Conservation (phyloP, 53 echinoderm and acorn worm species). For the Mesocentrotus franciscanus region DNA sequence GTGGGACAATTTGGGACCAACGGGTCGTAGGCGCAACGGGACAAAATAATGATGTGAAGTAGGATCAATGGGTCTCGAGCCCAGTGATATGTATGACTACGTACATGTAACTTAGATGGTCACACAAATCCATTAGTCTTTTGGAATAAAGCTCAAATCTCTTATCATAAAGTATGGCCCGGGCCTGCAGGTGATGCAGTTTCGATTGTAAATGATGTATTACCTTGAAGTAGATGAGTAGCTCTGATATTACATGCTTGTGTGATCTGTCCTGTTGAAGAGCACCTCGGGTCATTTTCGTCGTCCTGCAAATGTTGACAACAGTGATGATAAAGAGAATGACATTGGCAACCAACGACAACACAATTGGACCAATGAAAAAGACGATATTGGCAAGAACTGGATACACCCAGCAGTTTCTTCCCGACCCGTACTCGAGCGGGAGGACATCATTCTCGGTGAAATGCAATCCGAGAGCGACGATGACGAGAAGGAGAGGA, state of each 20-base stretch:
- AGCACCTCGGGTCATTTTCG: not conserved
- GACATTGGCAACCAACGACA: slow-evolving; percentile 21
- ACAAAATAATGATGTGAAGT: too few relatives aligned
- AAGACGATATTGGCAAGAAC: slow-evolving; percentile 32
- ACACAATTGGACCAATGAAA: slow-evolving; percentile 24
- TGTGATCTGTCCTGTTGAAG: slow-evolving; percentile 5
- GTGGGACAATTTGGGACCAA: too few relatives aligned
- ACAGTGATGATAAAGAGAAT: slow-evolving; percentile 20
- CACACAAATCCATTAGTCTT: too few relatives aligned
- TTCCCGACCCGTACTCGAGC: slow-evolving; percentile 38
- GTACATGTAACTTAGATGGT: too few relatives aligned
- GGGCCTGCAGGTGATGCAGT: too few relatives aligned
- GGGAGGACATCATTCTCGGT: slow-evolving; percentile 46
- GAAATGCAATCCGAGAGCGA: slow-evolving; percentile 15
- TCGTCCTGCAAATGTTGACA: slow-evolving; percentile 27
- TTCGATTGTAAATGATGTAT: not conserved
- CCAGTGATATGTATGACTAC: too few relatives aligned
- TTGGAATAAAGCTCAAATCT: too few relatives aligned
- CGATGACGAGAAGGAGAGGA: slow-evolving; percentile 1
- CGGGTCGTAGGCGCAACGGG: too few relatives aligned
- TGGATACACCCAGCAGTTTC: slow-evolving; percentile 51
- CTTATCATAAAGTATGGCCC: too few relatives aligned
- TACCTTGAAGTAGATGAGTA: slow-evolving; percentile 54
- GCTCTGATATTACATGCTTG: not conserved
- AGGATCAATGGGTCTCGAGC: too few relatives aligned